Evolutionary conservation across 2,113 vertebrate species (phyloP).

Genomic region (Solenodon paradoxus): DNA sequence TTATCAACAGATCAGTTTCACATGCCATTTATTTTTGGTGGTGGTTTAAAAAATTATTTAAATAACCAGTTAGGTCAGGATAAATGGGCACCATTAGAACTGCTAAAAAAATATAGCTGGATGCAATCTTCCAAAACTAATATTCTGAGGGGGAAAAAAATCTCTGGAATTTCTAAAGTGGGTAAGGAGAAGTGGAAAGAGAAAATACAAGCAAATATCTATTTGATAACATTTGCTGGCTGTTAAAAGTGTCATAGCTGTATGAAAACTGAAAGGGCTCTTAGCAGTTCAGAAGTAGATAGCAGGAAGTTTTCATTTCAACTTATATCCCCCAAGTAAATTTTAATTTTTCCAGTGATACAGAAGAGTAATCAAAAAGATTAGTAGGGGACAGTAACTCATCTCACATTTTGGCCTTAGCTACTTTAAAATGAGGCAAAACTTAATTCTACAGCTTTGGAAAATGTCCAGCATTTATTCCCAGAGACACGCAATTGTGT

Average conservation of each 20-base stretch:
- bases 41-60: conserved; percentile 77
- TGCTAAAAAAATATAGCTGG: conserved; percentile 80
- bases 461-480: background rate
- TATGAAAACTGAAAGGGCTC: conserved; percentile 55
- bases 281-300: conserved; percentile 41
- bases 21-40: conserved; percentile 74
- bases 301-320: background rate
- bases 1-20: conserved; percentile 76
- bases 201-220: conserved; percentile 68
- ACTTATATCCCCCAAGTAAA: conserved; percentile 22
- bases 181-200: conserved; percentile 62
- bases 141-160: conserved; percentile 68
- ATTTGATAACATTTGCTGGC: conserved; percentile 66
- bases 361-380: background rate
- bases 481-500: background rate
- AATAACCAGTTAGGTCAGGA: conserved; percentile 79
- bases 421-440: conserved; percentile 2
- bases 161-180: conserved; percentile 73
- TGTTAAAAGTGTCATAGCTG: conserved; percentile 52
- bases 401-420: background rate
- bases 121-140: conserved; percentile 80
- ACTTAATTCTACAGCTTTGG: background rate
- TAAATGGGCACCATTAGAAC: conserved; percentile 77
- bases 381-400: background rate
- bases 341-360: conserved; percentile 25